phyloP scores from a whole-genome alignment of 1,140 invertebrate genomes.

The Eueides isabella region DNA sequence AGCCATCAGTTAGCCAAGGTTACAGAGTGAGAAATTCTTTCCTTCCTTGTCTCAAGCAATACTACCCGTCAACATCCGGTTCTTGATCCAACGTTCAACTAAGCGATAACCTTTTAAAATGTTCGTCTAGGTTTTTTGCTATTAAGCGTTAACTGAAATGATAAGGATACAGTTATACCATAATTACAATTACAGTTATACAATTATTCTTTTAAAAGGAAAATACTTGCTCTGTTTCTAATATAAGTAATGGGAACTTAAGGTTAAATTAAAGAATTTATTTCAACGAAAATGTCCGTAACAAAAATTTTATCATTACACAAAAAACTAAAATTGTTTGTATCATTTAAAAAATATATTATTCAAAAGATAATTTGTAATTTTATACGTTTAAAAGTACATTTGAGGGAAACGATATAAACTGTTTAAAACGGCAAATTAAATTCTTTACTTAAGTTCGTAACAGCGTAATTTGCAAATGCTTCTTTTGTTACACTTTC shows the following conservation, averaged over 20 bases:
- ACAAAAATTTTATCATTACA: background rate
- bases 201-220: too few species aligned
- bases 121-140: too few species aligned
- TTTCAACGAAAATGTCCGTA: background rate
- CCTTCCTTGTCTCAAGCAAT: too few species aligned
- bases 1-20: too few species aligned
- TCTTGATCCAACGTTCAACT: too few species aligned
- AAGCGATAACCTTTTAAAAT: too few species aligned
- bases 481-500: constrained; percentile 27
- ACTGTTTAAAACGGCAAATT: constrained; percentile 26
- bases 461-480: constrained; percentile 32
- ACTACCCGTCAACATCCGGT: too few species aligned
- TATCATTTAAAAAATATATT: background rate
- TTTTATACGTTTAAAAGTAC: constrained; percentile 37
- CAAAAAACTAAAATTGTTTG: background rate
- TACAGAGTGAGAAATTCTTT: too few species aligned
- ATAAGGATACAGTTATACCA: too few species aligned
- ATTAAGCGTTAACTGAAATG: too few species aligned
- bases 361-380: constrained; percentile 3
- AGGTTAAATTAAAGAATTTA: background rate
- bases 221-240: background rate
- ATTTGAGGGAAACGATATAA: constrained; percentile 13
- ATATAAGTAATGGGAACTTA: too few species aligned
- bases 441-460: constrained; percentile 31
- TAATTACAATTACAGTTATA: too few species aligned